These are phyloP conservation scores for Lycaena phlaeas DNA, from an alignment of 2,888 invertebrate genomes.

Conservation along the genomic window DNA sequence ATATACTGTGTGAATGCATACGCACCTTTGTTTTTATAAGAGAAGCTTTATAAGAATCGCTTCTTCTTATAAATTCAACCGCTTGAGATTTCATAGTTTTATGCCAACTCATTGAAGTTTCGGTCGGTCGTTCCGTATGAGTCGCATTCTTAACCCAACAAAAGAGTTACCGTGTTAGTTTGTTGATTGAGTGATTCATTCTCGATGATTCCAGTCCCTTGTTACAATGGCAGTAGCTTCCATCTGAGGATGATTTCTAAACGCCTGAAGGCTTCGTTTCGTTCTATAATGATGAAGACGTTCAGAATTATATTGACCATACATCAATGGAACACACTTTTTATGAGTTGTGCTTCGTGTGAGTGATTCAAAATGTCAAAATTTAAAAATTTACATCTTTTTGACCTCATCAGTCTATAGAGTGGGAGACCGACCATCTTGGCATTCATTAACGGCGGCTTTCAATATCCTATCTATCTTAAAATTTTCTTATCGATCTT, in stretches of 20 bases:
- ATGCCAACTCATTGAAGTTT: conserved; percentile 52
- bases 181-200: conserved; percentile 58
- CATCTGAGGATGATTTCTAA: neutral
- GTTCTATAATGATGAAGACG: neutral
- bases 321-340: too few relatives aligned
- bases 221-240: conserved; percentile 21
- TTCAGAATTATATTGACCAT: neutral
- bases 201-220: conserved; percentile 28
- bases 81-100: conserved; percentile 27
- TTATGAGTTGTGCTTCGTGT: too few relatives aligned
- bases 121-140: conserved; percentile 33
- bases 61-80: conserved; percentile 22
- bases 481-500: too few relatives aligned
- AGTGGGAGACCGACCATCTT: too few relatives aligned
- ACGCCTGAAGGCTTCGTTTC: neutral
- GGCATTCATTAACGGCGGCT: too few relatives aligned
- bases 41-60: too few relatives aligned
- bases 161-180: conserved; percentile 41
- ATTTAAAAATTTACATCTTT: too few relatives aligned
- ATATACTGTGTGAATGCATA: too few relatives aligned
- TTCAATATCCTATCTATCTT: too few relatives aligned
- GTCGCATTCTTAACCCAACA: conserved; percentile 30
- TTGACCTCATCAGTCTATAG: too few relatives aligned
- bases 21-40: too few relatives aligned
- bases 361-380: too few relatives aligned